A percentile compares a stretch with the other conserved stretches of the same genome.
Conservation (phyloP, 2,113 vertebrate genomes). For the Phylloscopus trochiloides region DNA sequence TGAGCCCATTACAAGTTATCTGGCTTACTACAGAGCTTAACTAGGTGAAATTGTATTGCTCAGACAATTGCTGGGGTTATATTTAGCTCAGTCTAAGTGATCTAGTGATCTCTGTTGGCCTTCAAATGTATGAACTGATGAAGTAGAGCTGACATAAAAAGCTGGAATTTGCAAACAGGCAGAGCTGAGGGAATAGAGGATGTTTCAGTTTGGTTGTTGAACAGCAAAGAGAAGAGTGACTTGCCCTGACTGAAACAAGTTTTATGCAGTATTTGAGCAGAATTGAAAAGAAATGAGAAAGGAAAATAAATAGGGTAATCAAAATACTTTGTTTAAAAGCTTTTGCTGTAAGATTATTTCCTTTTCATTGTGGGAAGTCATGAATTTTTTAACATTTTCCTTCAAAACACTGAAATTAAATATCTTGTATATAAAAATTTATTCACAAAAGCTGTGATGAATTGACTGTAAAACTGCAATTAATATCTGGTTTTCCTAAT, state of each 20-base stretch:
- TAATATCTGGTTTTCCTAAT: not conserved
- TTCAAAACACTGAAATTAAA: not conserved
- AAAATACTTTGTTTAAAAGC: not conserved
- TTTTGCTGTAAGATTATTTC: not conserved
- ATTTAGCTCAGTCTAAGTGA: conserved; percentile 8
- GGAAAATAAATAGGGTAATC: not conserved
- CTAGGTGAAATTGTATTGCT: not conserved
- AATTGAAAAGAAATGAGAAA: not conserved
- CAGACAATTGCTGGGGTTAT: not conserved
- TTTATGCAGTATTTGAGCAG: not conserved
- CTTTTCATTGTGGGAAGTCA: not conserved
- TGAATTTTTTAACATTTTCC: not conserved
- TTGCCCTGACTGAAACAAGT: not conserved
- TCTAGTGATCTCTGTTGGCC: conserved; percentile 12
- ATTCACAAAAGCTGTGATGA: not conserved
- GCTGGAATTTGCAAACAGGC: not conserved
- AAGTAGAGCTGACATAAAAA: conserved; percentile 22
- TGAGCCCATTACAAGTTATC: not conserved
- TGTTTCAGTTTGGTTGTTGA: not conserved
- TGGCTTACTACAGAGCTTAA: not conserved
- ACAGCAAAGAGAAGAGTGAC: not conserved
- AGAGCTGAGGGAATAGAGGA: not conserved
- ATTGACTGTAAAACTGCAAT: not conserved
- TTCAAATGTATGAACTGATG: conserved; percentile 4
- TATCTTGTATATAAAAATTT: not conserved